Evolutionary conservation across 1,140 invertebrate genomes (phyloP).

Genomic region (Coenobita brevimanus): DNA sequence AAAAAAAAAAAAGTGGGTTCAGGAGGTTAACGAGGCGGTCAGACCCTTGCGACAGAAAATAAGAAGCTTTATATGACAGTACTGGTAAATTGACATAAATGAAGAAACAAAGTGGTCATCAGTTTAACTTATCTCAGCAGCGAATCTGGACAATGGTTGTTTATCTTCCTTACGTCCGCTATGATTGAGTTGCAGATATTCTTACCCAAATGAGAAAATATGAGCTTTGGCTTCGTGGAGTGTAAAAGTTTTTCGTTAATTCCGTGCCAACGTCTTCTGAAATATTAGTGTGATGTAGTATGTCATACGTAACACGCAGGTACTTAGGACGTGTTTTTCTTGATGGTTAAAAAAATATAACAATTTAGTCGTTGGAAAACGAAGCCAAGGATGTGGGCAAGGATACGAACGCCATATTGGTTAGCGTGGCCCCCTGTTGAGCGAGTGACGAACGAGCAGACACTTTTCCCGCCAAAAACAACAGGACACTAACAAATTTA

Average conservation of each 20-base stretch:
- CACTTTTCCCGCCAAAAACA: slow-evolving; percentile 50
- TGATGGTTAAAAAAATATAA: no score
- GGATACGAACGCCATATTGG: slow-evolving; percentile 26
- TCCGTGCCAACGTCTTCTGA: no score
- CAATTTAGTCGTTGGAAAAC: background rate
- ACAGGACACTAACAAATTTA: background rate
- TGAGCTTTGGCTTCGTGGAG: background rate
- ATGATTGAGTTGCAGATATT: slow-evolving; percentile 50
- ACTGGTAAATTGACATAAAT: slow-evolving; percentile 46
- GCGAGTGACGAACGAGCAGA: slow-evolving; percentile 44
- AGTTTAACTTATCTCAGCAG: slow-evolving; percentile 26
- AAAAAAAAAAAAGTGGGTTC: no score
- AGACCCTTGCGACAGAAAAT: background rate
- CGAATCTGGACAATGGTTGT: slow-evolving; percentile 37
- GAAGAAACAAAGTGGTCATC: slow-evolving; percentile 47
- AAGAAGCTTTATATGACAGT: slow-evolving; percentile 11
- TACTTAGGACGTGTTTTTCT: no score
- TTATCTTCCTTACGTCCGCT: slow-evolving; percentile 44
- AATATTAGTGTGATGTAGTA: no score
- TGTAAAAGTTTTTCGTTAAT: no score
- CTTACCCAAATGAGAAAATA: background rate
- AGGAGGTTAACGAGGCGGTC: no score
- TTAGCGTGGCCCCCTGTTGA: slow-evolving; percentile 41
- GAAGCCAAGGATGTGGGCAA: background rate
- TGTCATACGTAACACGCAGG: no score